A percentile compares a stretch with the other conserved stretches of the same genome.
These are phyloP conservation scores for Aspiorhynchus laticeps DNA, from an alignment of 2,113 vertebrate species.

Conservation along the genomic window DNA sequence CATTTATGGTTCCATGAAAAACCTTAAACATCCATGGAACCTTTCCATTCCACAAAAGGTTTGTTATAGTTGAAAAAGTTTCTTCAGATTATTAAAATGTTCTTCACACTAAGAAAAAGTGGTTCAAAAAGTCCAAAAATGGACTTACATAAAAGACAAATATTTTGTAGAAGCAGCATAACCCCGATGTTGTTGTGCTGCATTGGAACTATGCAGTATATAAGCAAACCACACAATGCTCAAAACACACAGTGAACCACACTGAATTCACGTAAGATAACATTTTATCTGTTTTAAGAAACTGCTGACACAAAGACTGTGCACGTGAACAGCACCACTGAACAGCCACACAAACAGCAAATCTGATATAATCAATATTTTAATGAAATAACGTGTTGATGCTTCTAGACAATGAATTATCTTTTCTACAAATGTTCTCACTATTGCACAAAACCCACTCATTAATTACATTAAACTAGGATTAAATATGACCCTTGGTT, in stretches of 20 bases:
- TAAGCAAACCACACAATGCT: background rate
- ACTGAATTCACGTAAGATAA: background rate
- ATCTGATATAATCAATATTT: background rate
- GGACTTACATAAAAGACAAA: background rate
- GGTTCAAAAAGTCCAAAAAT: no score
- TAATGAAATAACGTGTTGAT: background rate
- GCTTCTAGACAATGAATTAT: background rate
- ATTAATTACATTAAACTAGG: background rate
- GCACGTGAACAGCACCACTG: background rate
- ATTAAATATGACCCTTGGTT: constrained; percentile 6
- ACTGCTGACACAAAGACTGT: background rate
- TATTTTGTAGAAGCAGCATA: background rate
- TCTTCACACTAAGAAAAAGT: no score
- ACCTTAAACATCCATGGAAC: no score
- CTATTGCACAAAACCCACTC: background rate
- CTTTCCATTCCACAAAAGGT: no score
- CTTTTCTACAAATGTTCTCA: background rate
- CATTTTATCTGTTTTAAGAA: background rate
- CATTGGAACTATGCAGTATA: background rate
- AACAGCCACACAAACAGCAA: no score
- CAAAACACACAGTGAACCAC: background rate
- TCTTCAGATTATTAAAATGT: no score
- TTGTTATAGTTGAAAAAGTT: no score
- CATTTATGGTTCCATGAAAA: no score
- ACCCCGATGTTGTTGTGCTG: background rate